These are phyloP conservation scores for Clarias macrocephalus DNA, from an alignment of 2,113 vertebrate genomes.

Conservation along the genomic window DNA sequence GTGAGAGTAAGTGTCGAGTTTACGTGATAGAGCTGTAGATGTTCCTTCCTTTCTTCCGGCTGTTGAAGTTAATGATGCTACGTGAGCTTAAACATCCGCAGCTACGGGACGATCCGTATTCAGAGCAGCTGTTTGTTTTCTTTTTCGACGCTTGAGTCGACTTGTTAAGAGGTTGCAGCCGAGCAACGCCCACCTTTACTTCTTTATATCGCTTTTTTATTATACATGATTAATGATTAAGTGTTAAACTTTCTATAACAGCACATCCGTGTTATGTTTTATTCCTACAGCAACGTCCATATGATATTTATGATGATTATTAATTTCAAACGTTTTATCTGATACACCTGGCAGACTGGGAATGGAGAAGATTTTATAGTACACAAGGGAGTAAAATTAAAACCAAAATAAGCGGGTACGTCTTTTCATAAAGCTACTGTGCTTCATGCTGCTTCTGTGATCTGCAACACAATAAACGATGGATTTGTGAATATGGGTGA, in stretches of 20 bases:
- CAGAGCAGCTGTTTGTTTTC: conserved; percentile 11
- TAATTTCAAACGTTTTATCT: not conserved
- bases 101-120: not conserved
- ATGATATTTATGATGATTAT: too few relatives aligned
- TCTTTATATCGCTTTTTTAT: not conserved
- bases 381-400: not conserved
- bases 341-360: not conserved
- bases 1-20: not conserved
- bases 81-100: conserved; percentile 34
- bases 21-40: conserved; percentile 14
- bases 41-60: conserved; percentile 26
- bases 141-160: not conserved
- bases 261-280: not conserved
- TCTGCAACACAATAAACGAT: not conserved
- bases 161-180: not conserved
- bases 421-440: not conserved
- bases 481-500: not conserved
- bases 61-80: conserved; percentile 50
- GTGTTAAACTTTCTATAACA: not conserved
- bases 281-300: not conserved
- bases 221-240: not conserved
- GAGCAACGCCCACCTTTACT: not conserved
- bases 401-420: not conserved
- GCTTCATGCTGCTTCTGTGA: not conserved
- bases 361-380: not conserved